Conservation (phyloP, 35 echinoderm and acorn worm genomes). For the Eucidaris tribuloides region DNA sequence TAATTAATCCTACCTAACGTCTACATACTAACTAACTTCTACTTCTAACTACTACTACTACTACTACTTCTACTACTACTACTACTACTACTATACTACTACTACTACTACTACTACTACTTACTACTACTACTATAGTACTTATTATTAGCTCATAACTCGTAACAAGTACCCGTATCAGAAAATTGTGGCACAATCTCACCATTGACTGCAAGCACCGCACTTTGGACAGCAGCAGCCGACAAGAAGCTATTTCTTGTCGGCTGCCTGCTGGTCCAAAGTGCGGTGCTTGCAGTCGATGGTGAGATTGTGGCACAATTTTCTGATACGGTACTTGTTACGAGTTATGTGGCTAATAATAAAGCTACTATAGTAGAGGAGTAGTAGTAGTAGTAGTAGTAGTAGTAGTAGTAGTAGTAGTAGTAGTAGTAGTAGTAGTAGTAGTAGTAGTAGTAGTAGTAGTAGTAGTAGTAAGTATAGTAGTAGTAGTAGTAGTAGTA, state of each 20-base stretch:
- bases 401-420: constrained; percentile 8
- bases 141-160: too few relatives aligned
- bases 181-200: not conserved
- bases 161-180: not conserved
- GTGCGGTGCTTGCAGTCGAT: not conserved
- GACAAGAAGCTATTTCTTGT: too few relatives aligned
- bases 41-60: not conserved
- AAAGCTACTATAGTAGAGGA: too few relatives aligned
- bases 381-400: constrained; percentile 13
- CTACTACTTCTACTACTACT: not conserved
- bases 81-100: not conserved
- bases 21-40: not conserved
- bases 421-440: constrained; percentile 17
- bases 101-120: too few relatives aligned
- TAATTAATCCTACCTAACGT: too few relatives aligned
- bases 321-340: not conserved
- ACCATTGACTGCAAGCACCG: not conserved
- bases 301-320: not conserved
- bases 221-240: too few relatives aligned
- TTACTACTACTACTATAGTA: too few relatives aligned
- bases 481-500: constrained; percentile 6
- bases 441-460: constrained; percentile 12
- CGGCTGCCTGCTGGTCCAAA: too few relatives aligned
- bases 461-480: constrained; percentile 1
- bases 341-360: too few relatives aligned